Evolutionary conservation across 2,797 vertebrate genomes (phyloP).

Genomic region (Poecile montanus): DNA sequence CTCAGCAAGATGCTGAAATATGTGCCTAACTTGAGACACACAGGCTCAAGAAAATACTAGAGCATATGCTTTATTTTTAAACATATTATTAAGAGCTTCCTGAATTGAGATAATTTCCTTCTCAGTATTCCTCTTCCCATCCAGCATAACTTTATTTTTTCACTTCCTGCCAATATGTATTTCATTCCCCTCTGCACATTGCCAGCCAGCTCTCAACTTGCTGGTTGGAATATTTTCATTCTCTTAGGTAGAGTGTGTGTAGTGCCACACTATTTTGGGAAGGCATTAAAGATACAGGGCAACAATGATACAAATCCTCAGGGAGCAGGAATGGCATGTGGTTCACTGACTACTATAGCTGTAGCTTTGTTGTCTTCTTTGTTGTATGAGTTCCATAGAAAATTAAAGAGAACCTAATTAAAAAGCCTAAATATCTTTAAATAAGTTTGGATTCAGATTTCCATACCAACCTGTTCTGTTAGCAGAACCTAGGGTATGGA

Average conservation of each 20-base stretch:
- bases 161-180: not conserved
- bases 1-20: not conserved
- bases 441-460: not conserved
- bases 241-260: not conserved
- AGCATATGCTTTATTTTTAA: conserved; percentile 48
- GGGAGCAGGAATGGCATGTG: not conserved
- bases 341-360: not conserved
- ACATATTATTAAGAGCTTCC: conserved; percentile 39
- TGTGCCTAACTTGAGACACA: not conserved
- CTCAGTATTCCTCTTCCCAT: conserved; percentile 17
- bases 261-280: not conserved
- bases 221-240: not conserved
- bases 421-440: not conserved
- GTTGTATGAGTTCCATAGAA: not conserved
- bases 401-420: not conserved
- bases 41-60: not conserved
- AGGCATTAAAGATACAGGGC: not conserved
- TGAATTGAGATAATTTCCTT: conserved; percentile 21
- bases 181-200: not conserved
- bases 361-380: not conserved
- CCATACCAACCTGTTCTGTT: not conserved
- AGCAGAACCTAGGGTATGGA: not conserved
- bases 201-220: not conserved
- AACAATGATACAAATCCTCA: not conserved
- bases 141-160: conserved; percentile 18